Base-by-base conservation (phyloP, 37 sponge, comb jelly and placozoan species). In the Diacarnus erythraeanus region DNA sequence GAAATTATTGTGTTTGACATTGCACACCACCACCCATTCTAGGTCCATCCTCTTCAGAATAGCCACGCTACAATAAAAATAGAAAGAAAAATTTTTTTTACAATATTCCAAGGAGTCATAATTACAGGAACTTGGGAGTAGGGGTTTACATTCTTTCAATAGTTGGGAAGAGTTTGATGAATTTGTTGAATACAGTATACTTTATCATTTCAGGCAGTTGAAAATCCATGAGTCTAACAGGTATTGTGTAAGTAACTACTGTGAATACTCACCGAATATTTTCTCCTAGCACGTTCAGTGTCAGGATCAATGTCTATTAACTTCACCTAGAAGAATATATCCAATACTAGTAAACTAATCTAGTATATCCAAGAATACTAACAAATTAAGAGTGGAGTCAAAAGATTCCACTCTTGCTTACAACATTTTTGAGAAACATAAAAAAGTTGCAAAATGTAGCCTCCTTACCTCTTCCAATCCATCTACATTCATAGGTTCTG, bases 241-340 rank as follows among this genome's bases (percentile, higher is more conserved):
- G 15, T 10, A 10, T 64, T 25, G 8, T n/a, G n/a, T n/a, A 8
- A 69, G 17, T 37, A 12, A 23, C 40, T 36, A 36, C 9, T 36
- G 37, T 17, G n/a, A 38, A 5, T 33, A 75, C 88, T 76, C 51
- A 86, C 80, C 41, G 74, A 69, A 58, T 76, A 59, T 69, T 75
- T 71, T 83, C 80, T 80, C 41, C 66, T 83, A 23, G 29, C 42
- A 38, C 33, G 74, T 67, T 87, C 92, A 59, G 72, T 60, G 27
- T 91, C 88, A 40, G 82, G 76, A 68, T 86, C 87, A 23, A 87
- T 43, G 8, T 83, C 80, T 76, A 76, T 77, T 66, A 91, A 37
- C 40, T 57, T 42, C 8, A 86, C 76, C 92, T 87, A 41, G 23
- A 85, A 21, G 38, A 63, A 59, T 34, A 23, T 1, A n/a, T 3